Evolutionary conservation across 2,797 vertebrate species (phyloP).

Genomic region (Iguana delicatissima): DNA sequence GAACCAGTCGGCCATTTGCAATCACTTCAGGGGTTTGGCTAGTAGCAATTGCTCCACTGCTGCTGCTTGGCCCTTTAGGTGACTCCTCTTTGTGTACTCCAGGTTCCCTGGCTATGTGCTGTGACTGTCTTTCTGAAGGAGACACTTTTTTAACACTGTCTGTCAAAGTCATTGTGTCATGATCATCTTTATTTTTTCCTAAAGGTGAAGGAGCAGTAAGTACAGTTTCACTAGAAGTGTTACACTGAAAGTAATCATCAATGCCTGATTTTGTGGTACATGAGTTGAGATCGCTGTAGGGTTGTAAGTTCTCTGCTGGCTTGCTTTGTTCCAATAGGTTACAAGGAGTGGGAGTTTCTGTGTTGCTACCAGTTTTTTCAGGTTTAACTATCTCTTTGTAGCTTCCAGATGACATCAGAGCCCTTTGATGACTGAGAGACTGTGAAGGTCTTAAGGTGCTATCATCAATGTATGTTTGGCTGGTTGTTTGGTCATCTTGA

Average conservation of each 20-base stretch:
- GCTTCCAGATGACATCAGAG: constrained; percentile 85
- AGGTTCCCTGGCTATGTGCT: constrained; percentile 89
- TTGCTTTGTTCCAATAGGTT: constrained; percentile 91
- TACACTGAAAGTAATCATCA: constrained; percentile 96
- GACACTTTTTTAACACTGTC: constrained; percentile 85
- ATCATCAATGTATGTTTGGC: constrained; percentile 92
- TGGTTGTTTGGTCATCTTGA: constrained; percentile 88
- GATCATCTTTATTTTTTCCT: constrained; percentile 87
- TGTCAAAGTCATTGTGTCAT: constrained; percentile 91
- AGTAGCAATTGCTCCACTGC: constrained; percentile 73
- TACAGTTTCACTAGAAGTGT: constrained; percentile 89
- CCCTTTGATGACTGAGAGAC: constrained; percentile 88
- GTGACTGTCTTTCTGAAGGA: constrained; percentile 83
- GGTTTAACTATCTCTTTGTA: constrained; percentile 91
- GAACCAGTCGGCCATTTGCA: constrained; percentile 89
- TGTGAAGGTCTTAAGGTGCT: constrained; percentile 92
- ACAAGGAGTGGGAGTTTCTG: constrained; percentile 90
- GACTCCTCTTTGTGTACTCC: constrained; percentile 91
- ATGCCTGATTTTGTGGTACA: constrained; percentile 89
- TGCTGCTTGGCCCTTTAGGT: constrained; percentile 86
- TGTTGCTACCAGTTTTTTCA: constrained; percentile 87
- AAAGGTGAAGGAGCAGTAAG: constrained; percentile 88
- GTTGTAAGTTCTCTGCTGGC: constrained; percentile 83
- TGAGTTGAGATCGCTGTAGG: constrained; percentile 91
- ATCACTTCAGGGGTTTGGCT: constrained; percentile 85